Percentiles rank a stretch among this genome's conserved stretches.
Evolutionary conservation across 35 echinoderm and acorn worm genomes (phyloP).

Genomic region (Lytechinus pictus): DNA sequence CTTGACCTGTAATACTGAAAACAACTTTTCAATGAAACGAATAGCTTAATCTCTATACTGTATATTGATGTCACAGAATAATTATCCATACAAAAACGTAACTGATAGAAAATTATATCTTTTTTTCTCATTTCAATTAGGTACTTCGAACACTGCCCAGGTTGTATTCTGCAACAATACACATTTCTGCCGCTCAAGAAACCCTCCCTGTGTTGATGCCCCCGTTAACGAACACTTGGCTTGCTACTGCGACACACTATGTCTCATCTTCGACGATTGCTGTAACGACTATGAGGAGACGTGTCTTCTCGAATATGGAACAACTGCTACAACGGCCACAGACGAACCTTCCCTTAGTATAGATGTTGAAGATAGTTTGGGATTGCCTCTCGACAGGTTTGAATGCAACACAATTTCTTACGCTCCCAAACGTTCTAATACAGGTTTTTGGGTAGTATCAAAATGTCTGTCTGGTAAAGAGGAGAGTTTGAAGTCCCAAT

Average conservation of each 20-base stretch:
- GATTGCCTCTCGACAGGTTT: not conserved
- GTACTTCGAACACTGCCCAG: not conserved
- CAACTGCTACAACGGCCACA: not conserved
- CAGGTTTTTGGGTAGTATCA: conserved; percentile 27
- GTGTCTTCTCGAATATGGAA: not conserved
- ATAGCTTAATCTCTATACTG: too few species aligned
- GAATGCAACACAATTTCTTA: not conserved
- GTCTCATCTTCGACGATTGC: conserved; percentile 11
- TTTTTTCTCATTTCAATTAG: not conserved
- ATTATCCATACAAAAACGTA: not conserved
- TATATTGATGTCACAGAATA: not conserved
- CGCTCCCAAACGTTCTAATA: too few species aligned
- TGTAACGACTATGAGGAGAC: conserved; percentile 18
- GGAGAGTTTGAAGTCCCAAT: too few species aligned
- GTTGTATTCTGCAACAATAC: conserved; percentile 3
- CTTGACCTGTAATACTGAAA: too few species aligned
- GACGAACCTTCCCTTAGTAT: not conserved
- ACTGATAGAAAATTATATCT: too few species aligned
- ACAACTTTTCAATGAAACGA: too few species aligned
- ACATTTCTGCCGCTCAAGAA: conserved; percentile 6
- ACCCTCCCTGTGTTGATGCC: not conserved
- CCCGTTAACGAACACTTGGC: not conserved
- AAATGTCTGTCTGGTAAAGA: not conserved
- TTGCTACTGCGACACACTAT: conserved; percentile 28
- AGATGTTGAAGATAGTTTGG: not conserved